Base-by-base conservation (phyloP, 2,888 invertebrate species). In the Gortyna flavago region DNA sequence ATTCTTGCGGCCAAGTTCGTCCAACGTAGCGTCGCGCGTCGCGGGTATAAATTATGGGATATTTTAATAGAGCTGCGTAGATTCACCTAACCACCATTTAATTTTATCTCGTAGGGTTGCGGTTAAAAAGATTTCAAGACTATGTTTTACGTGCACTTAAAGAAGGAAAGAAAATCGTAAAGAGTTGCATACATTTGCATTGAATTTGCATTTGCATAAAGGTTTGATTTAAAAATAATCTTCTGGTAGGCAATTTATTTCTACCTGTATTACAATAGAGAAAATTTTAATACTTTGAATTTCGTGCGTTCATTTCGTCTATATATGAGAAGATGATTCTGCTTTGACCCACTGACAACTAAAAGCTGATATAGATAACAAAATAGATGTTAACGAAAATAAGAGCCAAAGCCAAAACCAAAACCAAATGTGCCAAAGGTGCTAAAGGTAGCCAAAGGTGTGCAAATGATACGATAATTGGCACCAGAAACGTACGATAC, bases 1-100 rank as follows among this genome's bases (percentile, higher is more conserved):
- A 79, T 85, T 85, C 81, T 78, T 81, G 79, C 51, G 61, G 72
- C 41, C 65, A 76, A 77, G 76, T 78, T 70, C 71, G 69, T 72
- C 51, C 25, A 69, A 71, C 29, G 13, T 62, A 21, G 51, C 7
- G 38, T 64, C 38, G 67, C 32, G 38, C 11, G 44, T 64, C n/a
- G n/a, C n/a, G n/a, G n/a, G n/a, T n/a, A n/a, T n/a, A 48, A 38
- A 32, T n/a, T 59, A 79, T 54, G 51, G 48, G 18, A 25, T 44
- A 72, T 70, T 59, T 51, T 38, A 70, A 77, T 41, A 77, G 35
- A 69, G 64, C 44, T 38, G n/a, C 29, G 38, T 75, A 25, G 29
- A 67, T 61, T 61, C 9, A 29, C 16, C 21, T 32, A 5, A 25
- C 41, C 18, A 61, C 35, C 35, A 51, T 35, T 75, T 35, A 62